Conservation (phyloP, 2,797 vertebrate genomes). For the Dallia pectoralis region DNA sequence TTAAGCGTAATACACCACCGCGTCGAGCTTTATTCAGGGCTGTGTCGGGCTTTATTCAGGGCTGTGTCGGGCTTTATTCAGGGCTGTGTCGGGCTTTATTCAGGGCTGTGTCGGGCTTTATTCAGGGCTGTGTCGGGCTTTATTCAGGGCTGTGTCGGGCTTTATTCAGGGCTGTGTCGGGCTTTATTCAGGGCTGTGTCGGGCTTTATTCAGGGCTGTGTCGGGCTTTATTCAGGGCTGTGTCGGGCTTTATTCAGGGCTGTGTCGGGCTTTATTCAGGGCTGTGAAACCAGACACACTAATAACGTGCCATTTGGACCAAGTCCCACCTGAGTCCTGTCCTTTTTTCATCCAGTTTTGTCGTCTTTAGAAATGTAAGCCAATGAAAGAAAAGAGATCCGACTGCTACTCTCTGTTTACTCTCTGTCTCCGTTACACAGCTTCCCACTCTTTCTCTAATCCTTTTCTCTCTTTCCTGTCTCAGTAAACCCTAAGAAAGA, state of each 20-base stretch:
- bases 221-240: not conserved
- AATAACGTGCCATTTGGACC: constrained; percentile 38
- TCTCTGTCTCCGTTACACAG: too few species aligned
- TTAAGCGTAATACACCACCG: too few species aligned
- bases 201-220: not conserved
- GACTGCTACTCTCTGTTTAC: not conserved
- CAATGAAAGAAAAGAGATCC: constrained; percentile 17
- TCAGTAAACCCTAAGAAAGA: constrained; percentile 94
- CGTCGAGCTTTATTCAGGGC: too few species aligned
- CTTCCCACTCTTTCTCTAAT: constrained; percentile 6
- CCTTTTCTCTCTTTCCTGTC: constrained; percentile 4
- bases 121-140: not conserved
- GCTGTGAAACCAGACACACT: constrained; percentile 21
- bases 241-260: not conserved
- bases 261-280: not conserved
- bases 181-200: constrained; percentile 5
- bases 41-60: not conserved
- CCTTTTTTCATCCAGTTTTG: constrained; percentile 41
- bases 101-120: constrained; percentile 14
- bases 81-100: not conserved
- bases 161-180: not conserved
- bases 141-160: constrained; percentile 12
- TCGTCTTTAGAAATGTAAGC: constrained; percentile 20
- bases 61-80: constrained; percentile 16
- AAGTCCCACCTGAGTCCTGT: constrained; percentile 54